Conservation (phyloP, 2,797 vertebrate species). For the Leptatherina wallacei region DNA sequence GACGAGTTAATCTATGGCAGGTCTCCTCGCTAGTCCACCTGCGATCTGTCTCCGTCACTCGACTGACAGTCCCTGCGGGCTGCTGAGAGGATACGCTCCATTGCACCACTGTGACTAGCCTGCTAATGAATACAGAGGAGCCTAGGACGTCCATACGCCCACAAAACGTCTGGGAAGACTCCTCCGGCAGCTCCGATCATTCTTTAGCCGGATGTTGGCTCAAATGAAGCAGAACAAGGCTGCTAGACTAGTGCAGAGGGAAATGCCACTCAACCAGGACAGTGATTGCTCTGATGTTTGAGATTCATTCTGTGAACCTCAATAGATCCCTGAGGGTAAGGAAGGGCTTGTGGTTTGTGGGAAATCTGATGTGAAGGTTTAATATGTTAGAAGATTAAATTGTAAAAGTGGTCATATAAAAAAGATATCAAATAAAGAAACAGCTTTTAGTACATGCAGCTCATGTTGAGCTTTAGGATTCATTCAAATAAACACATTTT, state of each 20-base stretch:
- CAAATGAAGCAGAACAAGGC: conserved; percentile 81
- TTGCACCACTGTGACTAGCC: conserved; percentile 76
- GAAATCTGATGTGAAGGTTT: conserved; percentile 45
- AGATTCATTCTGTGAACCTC: conserved; percentile 72
- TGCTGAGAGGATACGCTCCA: conserved; percentile 80
- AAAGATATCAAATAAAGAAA: conserved; percentile 20
- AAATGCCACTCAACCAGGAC: conserved; percentile 60
- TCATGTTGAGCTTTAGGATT: conserved; percentile 15
- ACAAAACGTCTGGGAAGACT: conserved; percentile 69
- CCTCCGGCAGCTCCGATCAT: conserved; percentile 56
- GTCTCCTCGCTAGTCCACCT: conserved; percentile 81
- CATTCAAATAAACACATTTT: conserved; percentile 24
- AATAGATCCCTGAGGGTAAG: conserved; percentile 52
- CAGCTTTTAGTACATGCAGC: conserved; percentile 19
- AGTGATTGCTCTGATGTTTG: conserved; percentile 76
- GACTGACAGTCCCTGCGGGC: conserved; percentile 79
- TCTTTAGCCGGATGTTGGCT: conserved; percentile 72
- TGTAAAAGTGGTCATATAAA: conserved; percentile 28
- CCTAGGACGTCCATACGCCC: conserved; percentile 62
- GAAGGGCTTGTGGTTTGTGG: conserved; percentile 45
- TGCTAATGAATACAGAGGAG: conserved; percentile 81
- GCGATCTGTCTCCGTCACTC: conserved; percentile 92
- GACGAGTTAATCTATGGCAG: conserved; percentile 87
- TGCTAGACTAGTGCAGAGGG: conserved; percentile 56
- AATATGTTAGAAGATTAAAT: conserved; percentile 42